A percentile compares a stretch with the other conserved stretches of the same genome.
phyloP scores from a whole-genome alignment of 2,888 invertebrate genomes.

The Leptopterna dolabrata region DNA sequence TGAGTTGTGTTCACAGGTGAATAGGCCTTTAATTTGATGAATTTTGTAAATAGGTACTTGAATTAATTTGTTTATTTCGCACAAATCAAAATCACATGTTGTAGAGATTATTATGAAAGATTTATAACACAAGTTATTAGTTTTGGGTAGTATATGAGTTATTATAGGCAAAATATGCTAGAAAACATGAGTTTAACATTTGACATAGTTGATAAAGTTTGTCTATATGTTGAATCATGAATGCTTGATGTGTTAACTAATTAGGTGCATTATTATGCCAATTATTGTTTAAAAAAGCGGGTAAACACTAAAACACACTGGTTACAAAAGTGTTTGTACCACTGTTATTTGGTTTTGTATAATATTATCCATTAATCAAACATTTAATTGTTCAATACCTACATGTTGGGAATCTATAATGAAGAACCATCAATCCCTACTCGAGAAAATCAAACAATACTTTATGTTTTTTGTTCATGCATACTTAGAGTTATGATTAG shows the following conservation, averaged over 20 bases:
- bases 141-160: conserved; percentile 59
- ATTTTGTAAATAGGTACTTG: conserved; percentile 38
- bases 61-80: conserved; percentile 59
- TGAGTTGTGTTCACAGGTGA: background rate
- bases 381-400: conserved; percentile 51
- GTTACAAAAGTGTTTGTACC: conserved; percentile 55
- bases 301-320: conserved; percentile 53
- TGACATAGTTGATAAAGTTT: conserved; percentile 55
- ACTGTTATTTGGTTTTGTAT: conserved; percentile 55
- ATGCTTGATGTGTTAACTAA: conserved; percentile 54
- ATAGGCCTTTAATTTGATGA: background rate
- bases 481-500: conserved; percentile 28
- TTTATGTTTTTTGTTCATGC: background rate
- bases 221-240: conserved; percentile 55
- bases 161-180: conserved; percentile 55
- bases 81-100: conserved; percentile 62
- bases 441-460: conserved; percentile 40
- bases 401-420: conserved; percentile 48
- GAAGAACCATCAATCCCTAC: conserved; percentile 29
- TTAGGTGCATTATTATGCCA: conserved; percentile 54
- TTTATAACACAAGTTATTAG: conserved; percentile 61
- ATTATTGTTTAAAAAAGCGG: conserved; percentile 56
- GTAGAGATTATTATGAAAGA: conserved; percentile 59
- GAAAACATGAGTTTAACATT: conserved; percentile 50
- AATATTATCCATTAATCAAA: conserved; percentile 47